Base-by-base conservation (phyloP, 2,113 vertebrate genomes). In the Anthoscopus minutus region DNA sequence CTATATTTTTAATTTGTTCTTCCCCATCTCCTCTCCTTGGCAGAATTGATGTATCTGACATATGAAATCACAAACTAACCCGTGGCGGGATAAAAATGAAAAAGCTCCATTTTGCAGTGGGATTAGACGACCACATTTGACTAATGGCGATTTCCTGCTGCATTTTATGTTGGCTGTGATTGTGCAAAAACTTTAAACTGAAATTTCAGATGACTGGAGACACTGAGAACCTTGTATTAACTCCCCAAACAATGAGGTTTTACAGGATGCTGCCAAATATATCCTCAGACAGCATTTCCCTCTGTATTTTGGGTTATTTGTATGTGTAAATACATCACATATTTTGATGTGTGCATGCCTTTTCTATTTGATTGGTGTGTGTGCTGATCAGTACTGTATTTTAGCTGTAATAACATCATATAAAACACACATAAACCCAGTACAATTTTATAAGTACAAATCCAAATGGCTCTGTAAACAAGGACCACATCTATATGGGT, bases 21-120 rank as follows among this genome's bases (percentile, higher is more conserved):
- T 83, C 60, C 92, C 93, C 82, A 50, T 86, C 89, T 89, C 51
- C 96, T 94, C 86, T 96, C 89, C 96, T 96, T 94, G 94, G 94
- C 88, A 93, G 94, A 97, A 97, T 94, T 97, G 97, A 97, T 91
- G 97, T 92, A 93, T 94, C 92, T 97, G 97, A 97, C 97, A 96
- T 94, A 96, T 74, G 88, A 98, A 98, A 97, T 97, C 96, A 95
- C 97, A 97, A 94, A 96, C 98, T 98, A 96, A 98, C 97, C 96
- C 96, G 77, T 97, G 97, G 97, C 97, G 48, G 97, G 96, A 91
- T 91, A 61, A 96, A 97, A 97, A 92, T 91, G 97, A 95, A 97
- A 96, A 94, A 97, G 97, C 97, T 97, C 94, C 94, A 91, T 94
- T 95, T 88, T 50, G 95, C 97, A 97, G 94, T 58, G 93, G 98